Evolutionary conservation across 2,113 vertebrate genomes (phyloP).

Genomic region (Piaya cayana): DNA sequence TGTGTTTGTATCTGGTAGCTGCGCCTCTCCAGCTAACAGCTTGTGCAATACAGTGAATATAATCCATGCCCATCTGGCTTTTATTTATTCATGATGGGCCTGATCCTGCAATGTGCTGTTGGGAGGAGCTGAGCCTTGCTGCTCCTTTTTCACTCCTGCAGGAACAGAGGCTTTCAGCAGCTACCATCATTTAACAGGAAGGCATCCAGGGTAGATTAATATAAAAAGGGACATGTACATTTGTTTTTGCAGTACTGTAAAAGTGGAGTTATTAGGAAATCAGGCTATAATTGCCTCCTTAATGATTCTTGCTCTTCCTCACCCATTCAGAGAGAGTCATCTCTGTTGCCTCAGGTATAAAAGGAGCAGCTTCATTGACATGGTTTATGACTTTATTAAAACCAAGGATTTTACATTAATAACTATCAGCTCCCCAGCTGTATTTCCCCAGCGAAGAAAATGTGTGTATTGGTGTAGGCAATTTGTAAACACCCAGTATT

Average conservation of each 20-base stretch:
- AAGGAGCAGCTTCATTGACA: not conserved
- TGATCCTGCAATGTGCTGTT: not conserved
- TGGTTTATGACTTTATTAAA: constrained; percentile 6
- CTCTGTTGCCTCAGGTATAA: not conserved
- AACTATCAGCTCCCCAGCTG: not conserved
- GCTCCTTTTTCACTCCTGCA: not conserved
- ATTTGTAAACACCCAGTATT: constrained; percentile 22
- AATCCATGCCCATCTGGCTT: not conserved
- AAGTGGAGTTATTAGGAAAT: constrained; percentile 4
- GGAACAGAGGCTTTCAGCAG: not conserved
- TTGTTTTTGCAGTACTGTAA: not conserved
- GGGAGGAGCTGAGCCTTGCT: not conserved
- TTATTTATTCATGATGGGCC: not conserved
- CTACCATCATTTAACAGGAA: not conserved
- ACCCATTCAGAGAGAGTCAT: not conserved
- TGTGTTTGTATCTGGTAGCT: not conserved
- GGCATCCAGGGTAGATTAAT: not conserved
- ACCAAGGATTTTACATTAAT: not conserved
- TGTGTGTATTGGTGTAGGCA: not conserved
- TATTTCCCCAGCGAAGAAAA: not conserved
- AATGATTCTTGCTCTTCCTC: not conserved
- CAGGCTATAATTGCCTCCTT: not conserved
- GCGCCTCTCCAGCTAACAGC: not conserved
- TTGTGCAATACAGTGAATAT: not conserved
- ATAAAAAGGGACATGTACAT: not conserved